These are phyloP conservation scores for Apis cerana DNA, from an alignment of 1,140 invertebrate genomes.

Conservation along the genomic window DNA sequence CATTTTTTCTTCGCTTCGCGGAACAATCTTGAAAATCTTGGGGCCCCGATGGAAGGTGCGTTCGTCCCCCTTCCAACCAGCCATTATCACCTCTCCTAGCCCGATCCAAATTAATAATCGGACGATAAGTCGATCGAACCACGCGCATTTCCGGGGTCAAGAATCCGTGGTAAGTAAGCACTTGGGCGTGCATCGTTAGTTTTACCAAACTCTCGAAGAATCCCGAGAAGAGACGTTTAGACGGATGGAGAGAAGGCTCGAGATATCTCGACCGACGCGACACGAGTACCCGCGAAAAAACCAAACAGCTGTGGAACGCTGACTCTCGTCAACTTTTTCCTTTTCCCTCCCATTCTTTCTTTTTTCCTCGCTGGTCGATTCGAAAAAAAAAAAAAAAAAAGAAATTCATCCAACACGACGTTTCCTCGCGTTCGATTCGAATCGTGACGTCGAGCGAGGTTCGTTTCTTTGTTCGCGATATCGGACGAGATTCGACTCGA, in stretches of 20 bases:
- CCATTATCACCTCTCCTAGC: background rate
- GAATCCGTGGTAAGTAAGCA: constrained; percentile 8
- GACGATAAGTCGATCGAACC: background rate
- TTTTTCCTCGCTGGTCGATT: background rate
- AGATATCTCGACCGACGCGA: constrained; percentile 35
- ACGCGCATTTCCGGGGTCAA: constrained; percentile 34
- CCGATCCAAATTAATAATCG: constrained; percentile 45
- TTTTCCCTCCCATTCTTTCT: background rate
- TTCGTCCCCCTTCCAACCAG: too few relatives aligned
- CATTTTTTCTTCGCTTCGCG: constrained; percentile 34
- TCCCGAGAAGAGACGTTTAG: background rate
- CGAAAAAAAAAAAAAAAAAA: too few relatives aligned
- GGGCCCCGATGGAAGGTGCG: constrained; percentile 37
- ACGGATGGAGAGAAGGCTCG: background rate
- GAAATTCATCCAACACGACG: background rate
- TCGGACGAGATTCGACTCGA: background rate
- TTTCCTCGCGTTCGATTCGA: background rate
- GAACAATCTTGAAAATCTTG: constrained; percentile 40
- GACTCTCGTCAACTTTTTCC: constrained; percentile 56
- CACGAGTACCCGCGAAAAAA: constrained; percentile 12
- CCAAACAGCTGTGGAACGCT: constrained; percentile 40
- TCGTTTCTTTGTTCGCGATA: background rate
- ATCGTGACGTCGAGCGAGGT: background rate
- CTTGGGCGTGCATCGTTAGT: background rate
- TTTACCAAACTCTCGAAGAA: constrained; percentile 19